Evolutionary conservation across 2,888 invertebrate species (phyloP).

Genomic region (Stenchaetothrips biformis): DNA sequence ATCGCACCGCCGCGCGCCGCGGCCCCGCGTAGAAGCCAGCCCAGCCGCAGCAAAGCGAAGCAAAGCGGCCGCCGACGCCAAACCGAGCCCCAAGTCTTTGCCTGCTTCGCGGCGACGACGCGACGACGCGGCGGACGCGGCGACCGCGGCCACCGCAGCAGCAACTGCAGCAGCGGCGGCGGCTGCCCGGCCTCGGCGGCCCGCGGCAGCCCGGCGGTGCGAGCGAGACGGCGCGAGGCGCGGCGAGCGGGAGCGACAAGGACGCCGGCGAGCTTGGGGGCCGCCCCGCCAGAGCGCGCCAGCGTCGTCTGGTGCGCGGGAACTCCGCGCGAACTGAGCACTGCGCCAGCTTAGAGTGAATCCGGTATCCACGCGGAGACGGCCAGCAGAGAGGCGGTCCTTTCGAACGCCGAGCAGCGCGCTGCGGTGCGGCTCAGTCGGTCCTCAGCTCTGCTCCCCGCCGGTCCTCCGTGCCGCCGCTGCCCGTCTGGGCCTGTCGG

Average conservation of each 20-base stretch:
- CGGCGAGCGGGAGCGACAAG: background rate
- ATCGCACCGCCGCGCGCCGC: no score
- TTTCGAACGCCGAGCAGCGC: background rate
- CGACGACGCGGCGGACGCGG: no score
- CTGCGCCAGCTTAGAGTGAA: conserved; percentile 24
- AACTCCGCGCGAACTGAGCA: conserved; percentile 4
- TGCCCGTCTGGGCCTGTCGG: no score
- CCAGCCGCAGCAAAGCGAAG: no score
- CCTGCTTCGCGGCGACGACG: no score
- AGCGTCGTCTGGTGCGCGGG: conserved; percentile 2
- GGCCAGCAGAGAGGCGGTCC: background rate
- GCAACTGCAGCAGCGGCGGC: no score
- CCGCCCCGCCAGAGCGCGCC: background rate
- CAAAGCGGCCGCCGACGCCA: no score
- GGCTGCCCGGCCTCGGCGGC: no score
- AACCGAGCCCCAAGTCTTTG: no score
- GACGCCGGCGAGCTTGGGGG: background rate
- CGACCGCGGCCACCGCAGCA: no score
- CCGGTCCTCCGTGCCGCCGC: background rate
- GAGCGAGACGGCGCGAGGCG: background rate
- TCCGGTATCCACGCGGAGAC: conserved; percentile 9
- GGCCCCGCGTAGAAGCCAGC: no score
- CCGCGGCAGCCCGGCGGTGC: no score
- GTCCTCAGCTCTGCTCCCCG: conserved; percentile 14
- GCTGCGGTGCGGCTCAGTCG: background rate